Evolutionary conservation across 1,140 invertebrate genomes (phyloP), one percentile per base, ranked within the genome.

Genomic region (Micrasema longulum): DNA sequence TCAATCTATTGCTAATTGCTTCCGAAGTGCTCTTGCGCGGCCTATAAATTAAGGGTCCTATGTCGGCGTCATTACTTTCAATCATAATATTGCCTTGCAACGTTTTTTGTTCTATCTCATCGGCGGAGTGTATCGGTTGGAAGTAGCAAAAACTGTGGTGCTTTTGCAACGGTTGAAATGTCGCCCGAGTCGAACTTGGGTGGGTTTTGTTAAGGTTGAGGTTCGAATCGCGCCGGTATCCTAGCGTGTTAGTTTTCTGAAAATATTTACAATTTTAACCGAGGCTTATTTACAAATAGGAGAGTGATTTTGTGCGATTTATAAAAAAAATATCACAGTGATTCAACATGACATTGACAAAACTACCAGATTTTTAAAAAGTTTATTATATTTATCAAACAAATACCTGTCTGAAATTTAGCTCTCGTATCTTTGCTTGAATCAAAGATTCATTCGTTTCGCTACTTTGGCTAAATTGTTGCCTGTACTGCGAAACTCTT

Each of bases 111-210:
- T 71, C 82, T 74, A 68, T 83, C 3, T 83, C 76, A 83, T 80
- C 70, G 18, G 36, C 53, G 14, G 71, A 62, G 31, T 71, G 67
- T 31, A 76, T 76, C 4, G 86, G 89, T 82, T 91, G 89, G 69
- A 90, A 91, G 76, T 90, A 89, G 71, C 84, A 85, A 76, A 90
- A 90, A 77, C 88, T 90, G 79, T 91, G 89, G 79, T 89, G 88
- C 79, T 91, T 91, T 78, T 89, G 89, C 22, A 91, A 76, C 0
- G 88, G 89, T 74, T 89, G 83, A 78, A 88, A 86, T 62, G 87
- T 86, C 67, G 87, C 86, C 78, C 87, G 86, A 41, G 82, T 80
- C 78, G 82, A 83, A 22, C 66, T 69, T n/a, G 74, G 74, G 63
- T 76, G 64, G 18, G 74, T 76, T 71, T 71, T 66, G 71, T 85